Conservation (phyloP, 2,888 invertebrate species). For the Allacma fusca region DNA sequence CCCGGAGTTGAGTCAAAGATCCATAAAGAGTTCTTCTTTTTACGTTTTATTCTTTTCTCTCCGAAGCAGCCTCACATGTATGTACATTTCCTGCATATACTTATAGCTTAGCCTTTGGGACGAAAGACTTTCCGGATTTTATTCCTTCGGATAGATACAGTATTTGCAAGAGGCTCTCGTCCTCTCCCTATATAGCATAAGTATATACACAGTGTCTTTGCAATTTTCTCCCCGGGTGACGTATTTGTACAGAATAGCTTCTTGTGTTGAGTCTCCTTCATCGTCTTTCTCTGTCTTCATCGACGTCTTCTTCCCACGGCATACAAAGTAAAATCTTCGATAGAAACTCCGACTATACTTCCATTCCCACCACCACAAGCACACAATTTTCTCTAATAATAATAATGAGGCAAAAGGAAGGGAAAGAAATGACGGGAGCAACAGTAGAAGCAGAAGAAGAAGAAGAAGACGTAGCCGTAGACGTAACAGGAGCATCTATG, state of each 20-base stretch:
- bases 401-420: too few species aligned
- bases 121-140: background rate
- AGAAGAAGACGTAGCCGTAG: too few species aligned
- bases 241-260: background rate
- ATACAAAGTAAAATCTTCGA: too few species aligned
- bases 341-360: background rate
- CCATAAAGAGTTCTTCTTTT: background rate
- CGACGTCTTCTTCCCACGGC: background rate
- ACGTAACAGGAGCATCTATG: too few species aligned
- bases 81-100: background rate
- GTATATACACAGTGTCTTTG: background rate
- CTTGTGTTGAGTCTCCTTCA: background rate
- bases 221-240: background rate
- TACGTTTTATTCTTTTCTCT: background rate
- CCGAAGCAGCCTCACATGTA: background rate
- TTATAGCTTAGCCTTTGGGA: background rate
- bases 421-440: too few species aligned
- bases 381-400: too few species aligned
- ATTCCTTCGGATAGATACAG: background rate
- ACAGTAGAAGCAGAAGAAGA: too few species aligned
- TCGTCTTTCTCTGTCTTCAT: background rate
- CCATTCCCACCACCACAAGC: background rate
- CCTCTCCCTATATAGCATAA: background rate
- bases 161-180: background rate
- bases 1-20: constrained; percentile 12